Base-by-base conservation (phyloP, 2,888 invertebrate species). In the Agriopis aurantiaria region DNA sequence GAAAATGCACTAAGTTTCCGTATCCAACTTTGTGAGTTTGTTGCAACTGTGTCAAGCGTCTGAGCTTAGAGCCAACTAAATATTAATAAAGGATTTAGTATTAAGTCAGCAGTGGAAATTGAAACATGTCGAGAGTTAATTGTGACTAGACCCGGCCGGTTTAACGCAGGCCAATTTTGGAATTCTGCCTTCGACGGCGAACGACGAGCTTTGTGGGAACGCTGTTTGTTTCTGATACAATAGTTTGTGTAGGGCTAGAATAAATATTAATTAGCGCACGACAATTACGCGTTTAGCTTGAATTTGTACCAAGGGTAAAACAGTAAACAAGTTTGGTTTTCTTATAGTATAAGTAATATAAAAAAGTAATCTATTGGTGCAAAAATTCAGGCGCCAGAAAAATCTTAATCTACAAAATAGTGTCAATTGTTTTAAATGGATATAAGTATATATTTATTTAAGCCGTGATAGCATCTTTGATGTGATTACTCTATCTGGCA, bases 121-220 rank as follows among this genome's bases (percentile, higher is more conserved):
- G 89, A 89, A 91, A 91, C 90, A 91, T 91, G 91, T 90, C 86
- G 82, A 76, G 81, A 88, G 89, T 91, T 91, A 91, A 91, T 91
- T 91, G 89, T 86, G 83, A 88, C 86, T 82, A 82, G 86, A 82
- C 80, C 79, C 82, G 80, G 82, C 75, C 81, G 80, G 81, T 78
- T 76, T 78, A 80, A 74, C 80, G 78, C 78, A 74, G 78, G 73
- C 76, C 78, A 78, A 85, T 83, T 85, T 85, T 80, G 76, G 80
- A 79, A 83, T 84, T 84, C 73, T 65, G 68, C 68, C 69, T 70
- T 64, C 69, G 69, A 66, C 65, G 63, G 14, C 33, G 43, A 52
- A 51, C 56, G 60, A 41, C 40, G 58, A 72, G 66, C 68, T 63
- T 55, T 66, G 68, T 68, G 48, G 68, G 48, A 58, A 33, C 55